Base-by-base conservation (phyloP, 2,113 vertebrate genomes). In the Sprattus sprattus region DNA sequence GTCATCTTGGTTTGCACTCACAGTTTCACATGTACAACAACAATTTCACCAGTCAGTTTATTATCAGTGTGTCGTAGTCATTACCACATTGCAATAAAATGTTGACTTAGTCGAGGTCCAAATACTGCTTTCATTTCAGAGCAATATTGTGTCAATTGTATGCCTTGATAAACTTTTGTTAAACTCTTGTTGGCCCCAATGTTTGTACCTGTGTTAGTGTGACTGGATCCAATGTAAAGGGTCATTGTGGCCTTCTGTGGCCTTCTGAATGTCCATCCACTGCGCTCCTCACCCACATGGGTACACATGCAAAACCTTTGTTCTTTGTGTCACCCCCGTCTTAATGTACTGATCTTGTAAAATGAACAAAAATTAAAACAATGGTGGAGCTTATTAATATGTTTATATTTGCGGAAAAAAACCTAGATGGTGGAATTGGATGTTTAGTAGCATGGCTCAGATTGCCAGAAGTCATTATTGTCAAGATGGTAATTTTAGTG, bases 201-300 rank as follows among this genome's bases (percentile, higher is more conserved):
- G 71, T 78, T 78, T 78, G 71, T 78, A 15, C 28, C 44, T 75
- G 67, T 75, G 20, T 78, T 32, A 4, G 10, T 78, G 71, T 78
- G 71, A 32, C 71, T 44, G 71, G 71, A 78, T 78, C 71, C 71
- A 78, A 13, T 71, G 64, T 71, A 13, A 71, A 71, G 28, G 64
- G 13, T 16, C 39, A 39, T 15, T 78, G 25, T 78, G 64, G 64
- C 64, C 64, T 32, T 32, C 25, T 71, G 28, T 71, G 71, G 71
- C 25, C 2, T 78, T 32, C 11, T 44, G 9, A 78, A 78, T 39
- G 39, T 39, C 39, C 39, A 39, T 78, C 32, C 28, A 11, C 67
- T 75, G 39, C 8, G 16, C 39, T 75, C 67, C 11, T 32, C 67
- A 28, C 25, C 10, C 8, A 32, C 10, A 39, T 28, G 71, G 28